Evolutionary conservation across 2,113 vertebrate species (phyloP).

Genomic region (Oncorhynchus gorbuscha): DNA sequence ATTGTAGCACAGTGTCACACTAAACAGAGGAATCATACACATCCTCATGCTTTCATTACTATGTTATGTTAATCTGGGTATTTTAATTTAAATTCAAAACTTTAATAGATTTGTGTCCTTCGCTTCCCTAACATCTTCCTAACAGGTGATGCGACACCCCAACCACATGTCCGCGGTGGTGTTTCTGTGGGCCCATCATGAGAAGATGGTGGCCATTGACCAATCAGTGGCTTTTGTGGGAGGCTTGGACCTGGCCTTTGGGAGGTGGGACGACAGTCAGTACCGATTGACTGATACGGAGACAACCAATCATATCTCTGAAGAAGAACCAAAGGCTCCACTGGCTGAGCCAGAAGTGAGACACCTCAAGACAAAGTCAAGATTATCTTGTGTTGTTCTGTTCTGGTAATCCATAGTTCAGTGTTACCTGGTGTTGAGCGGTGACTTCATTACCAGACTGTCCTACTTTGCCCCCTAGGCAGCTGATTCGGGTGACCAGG

Average conservation of each 20-base stretch:
- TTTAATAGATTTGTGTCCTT: background rate
- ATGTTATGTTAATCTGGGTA: background rate
- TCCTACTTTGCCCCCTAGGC: slow-evolving; percentile 12
- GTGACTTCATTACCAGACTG: background rate
- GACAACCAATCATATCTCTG: background rate
- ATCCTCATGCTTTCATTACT: background rate
- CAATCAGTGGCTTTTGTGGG: slow-evolving; percentile 86
- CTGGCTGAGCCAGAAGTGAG: slow-evolving; percentile 48
- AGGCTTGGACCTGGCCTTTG: slow-evolving; percentile 87
- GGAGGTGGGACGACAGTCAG: slow-evolving; percentile 84
- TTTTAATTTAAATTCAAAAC: background rate
- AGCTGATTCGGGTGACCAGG: slow-evolving; percentile 25
- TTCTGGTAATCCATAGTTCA: background rate
- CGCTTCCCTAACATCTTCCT: slow-evolving; percentile 9
- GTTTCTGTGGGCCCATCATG: slow-evolving; percentile 88
- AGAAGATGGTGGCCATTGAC: slow-evolving; percentile 89
- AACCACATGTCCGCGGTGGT: slow-evolving; percentile 80
- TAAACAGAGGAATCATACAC: too few relatives aligned
- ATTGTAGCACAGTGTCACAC: too few relatives aligned
- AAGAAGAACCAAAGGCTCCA: slow-evolving; percentile 20
- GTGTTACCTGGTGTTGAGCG: background rate
- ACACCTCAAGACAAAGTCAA: background rate
- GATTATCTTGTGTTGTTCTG: background rate
- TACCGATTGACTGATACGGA: slow-evolving; percentile 80
- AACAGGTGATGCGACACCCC: slow-evolving; percentile 90